Conservation (phyloP, 2,888 invertebrate species). For the Conomelus anceps region DNA sequence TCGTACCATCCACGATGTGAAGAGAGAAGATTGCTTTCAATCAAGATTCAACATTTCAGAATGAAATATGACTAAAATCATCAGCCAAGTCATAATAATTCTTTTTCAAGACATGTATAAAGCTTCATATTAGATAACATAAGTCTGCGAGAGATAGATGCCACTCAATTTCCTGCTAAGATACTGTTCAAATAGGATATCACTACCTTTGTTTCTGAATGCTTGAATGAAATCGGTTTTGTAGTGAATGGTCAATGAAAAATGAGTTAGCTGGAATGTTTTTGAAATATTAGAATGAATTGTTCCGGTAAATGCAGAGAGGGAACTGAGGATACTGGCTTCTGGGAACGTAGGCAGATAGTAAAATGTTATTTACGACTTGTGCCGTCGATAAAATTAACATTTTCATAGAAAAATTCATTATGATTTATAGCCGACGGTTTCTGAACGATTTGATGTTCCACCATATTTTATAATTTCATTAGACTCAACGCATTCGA, state of each 20-base stretch:
- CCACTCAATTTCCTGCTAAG: neutral
- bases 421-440: slow-evolving; percentile 1
- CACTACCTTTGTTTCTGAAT: neutral
- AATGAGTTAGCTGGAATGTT: neutral
- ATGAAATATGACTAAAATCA: neutral
- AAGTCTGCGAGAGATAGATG: neutral
- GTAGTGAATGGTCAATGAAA: neutral
- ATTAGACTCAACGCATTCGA: neutral
- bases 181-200: neutral
- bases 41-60: neutral
- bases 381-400: neutral
- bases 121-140: too few relatives aligned
- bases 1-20: neutral
- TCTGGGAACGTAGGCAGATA: slow-evolving; percentile 5
- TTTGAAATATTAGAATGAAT: neutral
- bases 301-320: neutral
- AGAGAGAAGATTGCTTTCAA: neutral
- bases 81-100: neutral
- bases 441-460: neutral
- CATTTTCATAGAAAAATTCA: slow-evolving; percentile 10
- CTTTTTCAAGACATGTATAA: neutral
- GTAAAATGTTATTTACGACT: slow-evolving; percentile 4
- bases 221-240: neutral
- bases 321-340: neutral
- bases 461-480: slow-evolving; percentile 11